phyloP scores from a whole-genome alignment of 1,140 invertebrate species.

The Camponotus pennsylvanicus region DNA sequence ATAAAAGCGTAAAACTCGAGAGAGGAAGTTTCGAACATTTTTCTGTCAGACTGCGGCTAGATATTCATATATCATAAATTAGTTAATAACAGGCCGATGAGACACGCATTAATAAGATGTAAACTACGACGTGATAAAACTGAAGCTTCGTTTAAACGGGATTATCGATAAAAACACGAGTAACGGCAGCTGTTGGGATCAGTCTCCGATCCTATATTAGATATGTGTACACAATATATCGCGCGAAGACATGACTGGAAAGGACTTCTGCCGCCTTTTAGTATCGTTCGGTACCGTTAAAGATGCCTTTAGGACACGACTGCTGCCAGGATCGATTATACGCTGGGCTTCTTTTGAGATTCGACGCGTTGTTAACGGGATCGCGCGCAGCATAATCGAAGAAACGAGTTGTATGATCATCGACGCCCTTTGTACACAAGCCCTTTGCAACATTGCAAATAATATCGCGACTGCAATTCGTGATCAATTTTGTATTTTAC shows the following conservation, averaged over 20 bases:
- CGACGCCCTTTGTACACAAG: background rate
- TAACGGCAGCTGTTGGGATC: slow-evolving; percentile 32
- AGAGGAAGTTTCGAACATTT: background rate
- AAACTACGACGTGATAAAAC: slow-evolving; percentile 48
- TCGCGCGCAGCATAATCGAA: slow-evolving; percentile 7
- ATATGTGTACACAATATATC: background rate
- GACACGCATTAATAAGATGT: slow-evolving; percentile 38
- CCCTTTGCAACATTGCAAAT: background rate
- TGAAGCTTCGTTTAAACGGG: slow-evolving; percentile 43
- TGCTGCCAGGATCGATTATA: slow-evolving; percentile 36
- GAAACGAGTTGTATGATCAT: slow-evolving; percentile 17
- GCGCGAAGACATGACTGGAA: slow-evolving; percentile 4
- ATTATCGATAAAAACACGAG: slow-evolving; percentile 36
- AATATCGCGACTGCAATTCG: slow-evolving; percentile 3
- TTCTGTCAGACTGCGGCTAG: background rate
- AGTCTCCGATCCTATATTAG: slow-evolving; percentile 25
- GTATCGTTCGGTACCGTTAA: slow-evolving; percentile 44
- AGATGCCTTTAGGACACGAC: slow-evolving; percentile 47
- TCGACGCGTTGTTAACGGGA: slow-evolving; percentile 46
- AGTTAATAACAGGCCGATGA: slow-evolving; percentile 15
- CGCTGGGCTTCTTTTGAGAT: slow-evolving; percentile 26
- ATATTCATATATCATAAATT: slow-evolving; percentile 1
- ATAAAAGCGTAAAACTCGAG: background rate
- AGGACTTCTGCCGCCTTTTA: slow-evolving; percentile 36
- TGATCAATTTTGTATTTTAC: background rate